Evolutionary conservation across 2,797 vertebrate genomes (phyloP).

Genomic region (Alectoris magna): DNA sequence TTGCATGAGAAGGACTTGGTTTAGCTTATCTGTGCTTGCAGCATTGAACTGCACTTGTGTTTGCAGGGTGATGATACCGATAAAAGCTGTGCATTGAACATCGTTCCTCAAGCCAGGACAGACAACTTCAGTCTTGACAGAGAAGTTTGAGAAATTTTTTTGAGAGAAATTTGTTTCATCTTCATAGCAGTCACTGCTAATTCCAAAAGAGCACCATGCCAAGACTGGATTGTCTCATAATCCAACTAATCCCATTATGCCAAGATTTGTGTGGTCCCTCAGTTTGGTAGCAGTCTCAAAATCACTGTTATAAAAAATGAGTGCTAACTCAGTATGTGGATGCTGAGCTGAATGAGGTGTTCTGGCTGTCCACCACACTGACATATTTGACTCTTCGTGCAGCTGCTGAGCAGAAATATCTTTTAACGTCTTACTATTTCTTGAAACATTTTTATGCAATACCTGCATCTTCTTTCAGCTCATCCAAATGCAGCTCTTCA

Average conservation of each 20-base stretch:
- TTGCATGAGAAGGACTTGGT: background rate
- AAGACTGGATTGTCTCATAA: background rate
- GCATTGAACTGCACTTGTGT: background rate
- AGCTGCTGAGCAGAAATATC: background rate
- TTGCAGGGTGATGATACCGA: background rate
- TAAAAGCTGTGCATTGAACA: background rate
- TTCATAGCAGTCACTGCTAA: slow-evolving; percentile 29
- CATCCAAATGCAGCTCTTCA: slow-evolving; percentile 66
- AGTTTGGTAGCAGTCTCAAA: background rate
- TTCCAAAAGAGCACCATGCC: background rate
- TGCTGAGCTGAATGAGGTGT: background rate
- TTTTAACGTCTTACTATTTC: background rate
- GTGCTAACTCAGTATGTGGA: background rate
- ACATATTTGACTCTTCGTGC: background rate
- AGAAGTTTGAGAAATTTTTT: slow-evolving; percentile 2
- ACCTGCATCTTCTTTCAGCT: slow-evolving; percentile 78
- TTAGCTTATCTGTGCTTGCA: background rate
- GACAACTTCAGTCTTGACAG: background rate
- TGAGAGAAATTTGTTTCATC: background rate
- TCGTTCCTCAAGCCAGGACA: background rate
- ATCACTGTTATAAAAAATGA: background rate
- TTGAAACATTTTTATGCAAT: background rate
- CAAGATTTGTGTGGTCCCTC: background rate
- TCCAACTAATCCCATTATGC: slow-evolving; percentile 13
- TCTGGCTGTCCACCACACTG: background rate